Conservation (phyloP, 2,113 vertebrate genomes). For the Rhynchopsitta pachyrhyncha region DNA sequence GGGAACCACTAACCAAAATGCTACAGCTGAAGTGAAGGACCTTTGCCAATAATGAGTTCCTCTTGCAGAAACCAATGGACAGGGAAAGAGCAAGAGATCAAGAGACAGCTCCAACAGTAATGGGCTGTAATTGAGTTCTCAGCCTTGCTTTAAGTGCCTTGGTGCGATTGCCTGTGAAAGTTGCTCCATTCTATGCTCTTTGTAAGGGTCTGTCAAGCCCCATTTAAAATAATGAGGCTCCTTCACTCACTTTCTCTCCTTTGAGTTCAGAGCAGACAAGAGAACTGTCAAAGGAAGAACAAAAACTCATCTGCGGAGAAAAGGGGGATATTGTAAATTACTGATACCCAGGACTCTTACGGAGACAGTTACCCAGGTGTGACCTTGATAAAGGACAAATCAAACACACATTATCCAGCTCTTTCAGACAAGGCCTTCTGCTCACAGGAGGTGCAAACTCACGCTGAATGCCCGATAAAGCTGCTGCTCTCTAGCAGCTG, state of each 20-base stretch:
- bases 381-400: constrained; percentile 40
- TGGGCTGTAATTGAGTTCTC: constrained; percentile 75
- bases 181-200: constrained; percentile 72
- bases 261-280: neutral
- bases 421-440: neutral
- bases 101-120: constrained; percentile 53
- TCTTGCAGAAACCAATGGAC: constrained; percentile 43
- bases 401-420: neutral
- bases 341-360: neutral
- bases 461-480: neutral
- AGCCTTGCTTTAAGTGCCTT: constrained; percentile 68
- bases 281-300: constrained; percentile 44
- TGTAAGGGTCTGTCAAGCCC: constrained; percentile 68
- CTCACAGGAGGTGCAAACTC: neutral
- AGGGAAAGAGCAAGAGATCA: constrained; percentile 2
- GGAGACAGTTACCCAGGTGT: neutral
- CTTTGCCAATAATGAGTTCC: neutral
- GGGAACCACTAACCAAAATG: neutral
- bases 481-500: neutral
- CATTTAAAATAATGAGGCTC: constrained; percentile 76
- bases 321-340: constrained; percentile 37
- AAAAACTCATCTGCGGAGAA: neutral
- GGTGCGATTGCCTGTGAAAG: constrained; percentile 74
- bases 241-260: constrained; percentile 61
- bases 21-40: constrained; percentile 2